Base-by-base conservation (phyloP, 2,888 invertebrate species). In the Leptopilina myrica region DNA sequence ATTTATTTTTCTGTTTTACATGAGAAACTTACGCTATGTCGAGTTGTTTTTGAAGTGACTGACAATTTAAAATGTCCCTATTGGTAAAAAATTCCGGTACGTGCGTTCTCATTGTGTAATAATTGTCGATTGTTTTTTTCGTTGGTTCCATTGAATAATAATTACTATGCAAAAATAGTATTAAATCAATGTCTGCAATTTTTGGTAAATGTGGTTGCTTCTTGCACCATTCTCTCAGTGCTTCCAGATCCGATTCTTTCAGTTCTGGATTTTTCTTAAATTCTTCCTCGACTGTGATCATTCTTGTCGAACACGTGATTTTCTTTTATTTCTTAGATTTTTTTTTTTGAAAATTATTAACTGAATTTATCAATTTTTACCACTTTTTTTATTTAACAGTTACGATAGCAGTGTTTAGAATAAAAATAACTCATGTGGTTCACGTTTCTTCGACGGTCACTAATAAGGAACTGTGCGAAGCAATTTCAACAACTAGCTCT, bases 141-240 rank as follows among this genome's bases (percentile, higher is more conserved):
- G 96, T 93, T 20, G 94, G 93, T 84, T 95, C 96, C 76, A 95
- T 92, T 83, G 95, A 95, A 85, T 94, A 94, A 79, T 93, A 92
- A 90, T 96, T 95, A 87, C 95, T 95, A 90, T 96, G 95, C 84
- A 94, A 94, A 80, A 95, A 95, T 56, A 95, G 90, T 75, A 95
- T 93, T 11, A 95, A 92, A 82, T 95, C 95, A 76, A 93, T 86
- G 80, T 95, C 95, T 88, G 92, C 84, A 86, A 93, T 92, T 83
- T 93, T 89, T 0, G 95, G 94, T 78, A 96, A 90, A 89, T 96
- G 95, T 0, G 95, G 94, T 88, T 96, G 96, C n/a, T 94, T 94
- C 8, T 93, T 88, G 49, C 94, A 91, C 96, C 96, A 96, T 53
- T 93, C 92, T 65, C 93, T 87, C 14, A 96, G 89, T 80, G 93